A percentile compares a stretch with the other conserved stretches of the same genome.
phyloP scores from a whole-genome alignment of 2,113 vertebrate genomes.

The Peromyscus maniculatus region DNA sequence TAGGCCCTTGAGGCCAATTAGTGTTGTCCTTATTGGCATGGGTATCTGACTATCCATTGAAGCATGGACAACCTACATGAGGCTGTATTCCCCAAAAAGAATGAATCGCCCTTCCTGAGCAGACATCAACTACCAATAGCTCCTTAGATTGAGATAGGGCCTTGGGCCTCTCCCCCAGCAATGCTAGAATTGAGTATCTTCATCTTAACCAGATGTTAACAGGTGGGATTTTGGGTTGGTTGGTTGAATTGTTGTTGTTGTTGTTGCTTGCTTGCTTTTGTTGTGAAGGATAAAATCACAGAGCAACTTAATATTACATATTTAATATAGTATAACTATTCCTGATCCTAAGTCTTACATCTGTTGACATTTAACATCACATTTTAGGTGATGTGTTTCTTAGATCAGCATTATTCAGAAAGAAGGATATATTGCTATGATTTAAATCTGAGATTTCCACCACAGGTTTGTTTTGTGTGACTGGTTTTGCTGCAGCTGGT shows the following conservation, averaged over 20 bases:
- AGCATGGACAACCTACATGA: not conserved
- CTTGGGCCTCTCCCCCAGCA: not conserved
- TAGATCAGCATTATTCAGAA: not conserved
- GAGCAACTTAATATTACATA: no score
- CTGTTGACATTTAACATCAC: not conserved
- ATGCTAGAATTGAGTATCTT: not conserved
- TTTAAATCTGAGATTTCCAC: no score
- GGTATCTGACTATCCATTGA: not conserved
- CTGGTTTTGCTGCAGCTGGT: not conserved
- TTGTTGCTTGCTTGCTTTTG: no score
- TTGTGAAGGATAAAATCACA: not conserved
- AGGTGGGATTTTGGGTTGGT: not conserved
- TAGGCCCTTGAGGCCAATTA: not conserved
- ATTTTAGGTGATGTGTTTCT: not conserved
- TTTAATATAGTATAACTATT: not conserved
- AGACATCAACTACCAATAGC: not conserved
- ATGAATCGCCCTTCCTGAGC: not conserved
- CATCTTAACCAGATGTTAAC: not conserved
- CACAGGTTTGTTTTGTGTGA: not conserved
- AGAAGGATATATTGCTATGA: not conserved
- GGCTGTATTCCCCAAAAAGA: not conserved
- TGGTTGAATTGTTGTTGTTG: no score
- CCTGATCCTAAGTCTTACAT: not conserved
- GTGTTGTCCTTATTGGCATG: not conserved
- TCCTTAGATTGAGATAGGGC: not conserved